Evolutionary conservation across 2,113 vertebrate species (phyloP), one percentile per base, ranked within the genome.

Genomic region (Perca flavescens): DNA sequence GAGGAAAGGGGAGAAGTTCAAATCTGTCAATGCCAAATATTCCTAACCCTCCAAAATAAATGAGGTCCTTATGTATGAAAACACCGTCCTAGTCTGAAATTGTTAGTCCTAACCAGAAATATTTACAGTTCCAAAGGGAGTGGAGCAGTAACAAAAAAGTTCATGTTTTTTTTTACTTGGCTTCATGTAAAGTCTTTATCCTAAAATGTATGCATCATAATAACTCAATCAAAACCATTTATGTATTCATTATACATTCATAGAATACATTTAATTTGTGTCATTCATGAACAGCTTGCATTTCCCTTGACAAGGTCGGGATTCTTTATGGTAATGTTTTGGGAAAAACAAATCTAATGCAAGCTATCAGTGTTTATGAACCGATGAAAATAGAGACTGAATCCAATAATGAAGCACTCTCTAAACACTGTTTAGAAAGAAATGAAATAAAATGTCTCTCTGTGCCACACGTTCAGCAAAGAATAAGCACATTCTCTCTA

Each of bases 1-100:
- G 71, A 50, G 70, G 58, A 31, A 43, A 58, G 73, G 46, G 54
- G 68, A 63, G 72, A 60, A 50, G 79, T 90, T 83, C 73, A 86
- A 43, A 81, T 82, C 82, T 89, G 86, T 86, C 85, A 76, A 47
- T 71, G 85, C 74, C 80, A 85, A 89, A 87, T 53, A 74, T 64
- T 64, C 64, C 64, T 67, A 64, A 85, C 80, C 76, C 83, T 83
- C 54, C 87, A 72, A 77, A 85, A 79, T 74, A 83, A 89, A 90
- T 47, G 67, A 86, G 76, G 22, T 66, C 36, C 50, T 72, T 61
- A n/a, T 50, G 69, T 40, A 21, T 67, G 49, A 82, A 79, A 83
- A 86, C 9, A 49, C 25, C 56, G 19, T 60, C n/a, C 46, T 46
- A 6, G 15, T 62, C 43, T n/a, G 68, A 28, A 74, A 70, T 43